phyloP scores from a whole-genome alignment of 1,140 invertebrate species.

The Thaumetopoea pityocampa region DNA sequence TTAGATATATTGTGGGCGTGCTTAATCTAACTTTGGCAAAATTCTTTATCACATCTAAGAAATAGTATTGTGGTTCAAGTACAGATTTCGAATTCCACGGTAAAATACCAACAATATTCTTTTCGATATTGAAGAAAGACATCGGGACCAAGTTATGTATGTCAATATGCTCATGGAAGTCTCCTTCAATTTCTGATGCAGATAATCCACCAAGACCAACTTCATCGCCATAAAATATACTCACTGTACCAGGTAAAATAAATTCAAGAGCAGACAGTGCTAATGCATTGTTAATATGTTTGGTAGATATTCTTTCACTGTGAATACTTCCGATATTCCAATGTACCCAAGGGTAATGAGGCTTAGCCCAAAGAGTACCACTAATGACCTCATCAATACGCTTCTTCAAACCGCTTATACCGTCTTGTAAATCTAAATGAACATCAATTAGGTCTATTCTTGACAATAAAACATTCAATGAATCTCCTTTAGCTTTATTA shows the following conservation, averaged over 20 bases:
- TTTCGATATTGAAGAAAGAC: conserved; percentile 71
- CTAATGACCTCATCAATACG: conserved; percentile 77
- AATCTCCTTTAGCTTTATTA: conserved; percentile 54
- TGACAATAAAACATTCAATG: conserved; percentile 75
- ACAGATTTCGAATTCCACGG: conserved; percentile 78
- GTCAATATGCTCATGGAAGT: conserved; percentile 79
- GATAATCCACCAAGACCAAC: conserved; percentile 76
- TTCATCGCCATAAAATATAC: conserved; percentile 90
- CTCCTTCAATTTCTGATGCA: conserved; percentile 68
- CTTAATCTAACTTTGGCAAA: conserved; percentile 77
- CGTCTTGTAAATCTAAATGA: conserved; percentile 77
- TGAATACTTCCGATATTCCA: conserved; percentile 84
- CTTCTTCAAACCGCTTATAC: conserved; percentile 75
- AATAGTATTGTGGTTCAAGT: conserved; percentile 65
- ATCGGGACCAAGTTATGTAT: conserved; percentile 82
- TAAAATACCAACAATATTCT: conserved; percentile 45
- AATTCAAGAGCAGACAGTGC: conserved; percentile 82
- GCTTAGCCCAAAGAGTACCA: conserved; percentile 77
- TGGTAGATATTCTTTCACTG: conserved; percentile 77
- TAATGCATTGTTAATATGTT: conserved; percentile 77
- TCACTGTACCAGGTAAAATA: conserved; percentile 87
- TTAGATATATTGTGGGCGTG: conserved; percentile 83
- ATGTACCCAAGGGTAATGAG: conserved; percentile 83
- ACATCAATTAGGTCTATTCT: conserved; percentile 85
- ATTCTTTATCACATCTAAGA: conserved; percentile 69